phyloP scores from a whole-genome alignment of 2,113 vertebrate genomes.

The Cyanoderma ruficeps region DNA sequence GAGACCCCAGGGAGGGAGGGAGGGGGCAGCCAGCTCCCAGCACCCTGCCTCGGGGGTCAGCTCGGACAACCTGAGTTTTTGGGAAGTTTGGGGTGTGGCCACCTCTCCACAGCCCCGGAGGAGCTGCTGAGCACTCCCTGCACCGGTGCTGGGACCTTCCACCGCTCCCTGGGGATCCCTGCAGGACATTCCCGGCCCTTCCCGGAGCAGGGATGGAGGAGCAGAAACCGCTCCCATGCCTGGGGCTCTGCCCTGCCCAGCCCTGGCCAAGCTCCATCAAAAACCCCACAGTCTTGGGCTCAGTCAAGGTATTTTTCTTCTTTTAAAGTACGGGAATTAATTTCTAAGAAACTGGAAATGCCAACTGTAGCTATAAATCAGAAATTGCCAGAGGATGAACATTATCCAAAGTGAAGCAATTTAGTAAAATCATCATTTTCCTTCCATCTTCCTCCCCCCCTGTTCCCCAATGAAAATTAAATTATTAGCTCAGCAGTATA shows the following conservation, averaged over 20 bases:
- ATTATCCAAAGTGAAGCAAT: conserved; percentile 68
- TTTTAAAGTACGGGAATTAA: conserved; percentile 20
- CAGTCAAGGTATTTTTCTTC: neutral
- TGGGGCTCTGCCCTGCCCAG: neutral
- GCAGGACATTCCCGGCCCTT: neutral
- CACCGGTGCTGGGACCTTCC: neutral
- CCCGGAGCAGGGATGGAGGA: neutral
- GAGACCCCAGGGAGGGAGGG: neutral
- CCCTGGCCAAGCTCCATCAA: neutral
- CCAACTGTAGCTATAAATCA: conserved; percentile 56
- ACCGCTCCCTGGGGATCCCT: neutral
- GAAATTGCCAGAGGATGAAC: conserved; percentile 5
- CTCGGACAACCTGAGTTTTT: rapidly evolving
- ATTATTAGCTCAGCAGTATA: conserved; percentile 47
- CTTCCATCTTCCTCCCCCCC: neutral
- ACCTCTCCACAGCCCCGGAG: neutral
- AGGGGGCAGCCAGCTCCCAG: neutral
- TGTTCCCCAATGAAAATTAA: conserved; percentile 51
- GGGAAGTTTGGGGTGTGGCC: neutral
- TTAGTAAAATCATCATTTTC: conserved; percentile 50
- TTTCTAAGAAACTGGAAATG: conserved; percentile 37
- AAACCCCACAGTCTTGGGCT: neutral
- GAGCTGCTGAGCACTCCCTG: neutral
- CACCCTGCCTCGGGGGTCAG: neutral
- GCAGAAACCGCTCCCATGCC: neutral